Evolutionary conservation across 2,888 invertebrate genomes (phyloP).

Genomic region (Acleris laterana): DNA sequence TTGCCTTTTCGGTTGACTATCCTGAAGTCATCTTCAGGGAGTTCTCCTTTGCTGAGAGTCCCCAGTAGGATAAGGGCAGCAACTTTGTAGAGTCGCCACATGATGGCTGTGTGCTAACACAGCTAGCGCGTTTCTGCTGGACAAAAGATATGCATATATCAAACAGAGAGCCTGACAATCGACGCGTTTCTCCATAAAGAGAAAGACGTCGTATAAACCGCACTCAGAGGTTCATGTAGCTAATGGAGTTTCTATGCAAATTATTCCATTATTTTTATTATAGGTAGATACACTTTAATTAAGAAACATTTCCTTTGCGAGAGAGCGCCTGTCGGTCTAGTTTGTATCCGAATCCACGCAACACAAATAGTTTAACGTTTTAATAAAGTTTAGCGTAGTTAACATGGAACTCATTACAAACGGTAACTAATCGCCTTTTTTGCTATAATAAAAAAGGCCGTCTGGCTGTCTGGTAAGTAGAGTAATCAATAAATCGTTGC

Average conservation of each 20-base stretch:
- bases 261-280: slow-evolving; percentile 25
- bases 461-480: slow-evolving; percentile 15
- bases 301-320: slow-evolving; percentile 19
- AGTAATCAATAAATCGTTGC: slow-evolving; percentile 31
- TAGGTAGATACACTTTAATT: slow-evolving; percentile 22
- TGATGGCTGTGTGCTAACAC: slow-evolving; percentile 43
- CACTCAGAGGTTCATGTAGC: slow-evolving; percentile 1
- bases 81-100: slow-evolving; percentile 64
- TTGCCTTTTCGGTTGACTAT: slow-evolving; percentile 78
- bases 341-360: neutral
- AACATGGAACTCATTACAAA: slow-evolving; percentile 26
- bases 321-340: slow-evolving; percentile 4
- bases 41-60: slow-evolving; percentile 67
- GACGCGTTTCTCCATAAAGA: slow-evolving; percentile 27
- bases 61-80: slow-evolving; percentile 65
- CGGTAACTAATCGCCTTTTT: slow-evolving; percentile 29
- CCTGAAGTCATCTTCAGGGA: slow-evolving; percentile 80
- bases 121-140: slow-evolving; percentile 48
- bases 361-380: slow-evolving; percentile 17
- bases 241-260: slow-evolving; percentile 32
- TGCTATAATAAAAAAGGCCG: slow-evolving; percentile 24
- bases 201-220: slow-evolving; percentile 9
- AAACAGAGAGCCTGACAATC: slow-evolving; percentile 21
- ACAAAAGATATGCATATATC: slow-evolving; percentile 43
- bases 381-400: slow-evolving; percentile 20